Evolutionary conservation across 2,888 invertebrate species (phyloP).

Genomic region (Clanis bilineata): DNA sequence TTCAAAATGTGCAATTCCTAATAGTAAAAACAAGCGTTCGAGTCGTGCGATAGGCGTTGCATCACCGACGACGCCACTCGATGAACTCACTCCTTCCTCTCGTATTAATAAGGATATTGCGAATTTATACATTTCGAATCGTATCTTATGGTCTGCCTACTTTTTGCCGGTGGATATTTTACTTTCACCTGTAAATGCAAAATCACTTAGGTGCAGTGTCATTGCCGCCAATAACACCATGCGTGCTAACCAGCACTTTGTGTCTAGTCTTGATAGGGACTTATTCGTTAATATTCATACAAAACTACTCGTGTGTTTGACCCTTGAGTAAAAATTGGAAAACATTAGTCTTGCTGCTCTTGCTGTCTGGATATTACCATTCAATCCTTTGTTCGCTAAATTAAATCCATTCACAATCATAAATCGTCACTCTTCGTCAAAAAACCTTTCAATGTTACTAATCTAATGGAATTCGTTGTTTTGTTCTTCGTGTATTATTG

Average conservation of each 20-base stretch:
- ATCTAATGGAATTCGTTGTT: not conserved
- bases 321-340: not conserved
- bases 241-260: not conserved
- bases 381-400: not conserved
- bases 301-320: not conserved
- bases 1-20: conserved; percentile 20
- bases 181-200: conserved; percentile 15
- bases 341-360: not conserved
- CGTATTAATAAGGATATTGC: conserved; percentile 17
- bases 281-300: not conserved
- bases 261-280: not conserved
- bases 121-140: conserved; percentile 20
- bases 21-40: conserved; percentile 14
- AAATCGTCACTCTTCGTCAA: not conserved
- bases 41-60: conserved; percentile 27
- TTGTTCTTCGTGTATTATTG: not conserved
- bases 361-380: not conserved
- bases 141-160: conserved; percentile 14
- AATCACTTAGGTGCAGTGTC: conserved; percentile 3
- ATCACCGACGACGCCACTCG: conserved; percentile 30
- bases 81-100: conserved; percentile 34
- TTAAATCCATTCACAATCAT: too few species aligned
- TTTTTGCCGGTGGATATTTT: conserved; percentile 18
- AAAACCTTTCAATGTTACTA: not conserved
- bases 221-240: not conserved